Base-by-base conservation (phyloP, 2,888 invertebrate genomes). In the Seladonia tumulorum region DNA sequence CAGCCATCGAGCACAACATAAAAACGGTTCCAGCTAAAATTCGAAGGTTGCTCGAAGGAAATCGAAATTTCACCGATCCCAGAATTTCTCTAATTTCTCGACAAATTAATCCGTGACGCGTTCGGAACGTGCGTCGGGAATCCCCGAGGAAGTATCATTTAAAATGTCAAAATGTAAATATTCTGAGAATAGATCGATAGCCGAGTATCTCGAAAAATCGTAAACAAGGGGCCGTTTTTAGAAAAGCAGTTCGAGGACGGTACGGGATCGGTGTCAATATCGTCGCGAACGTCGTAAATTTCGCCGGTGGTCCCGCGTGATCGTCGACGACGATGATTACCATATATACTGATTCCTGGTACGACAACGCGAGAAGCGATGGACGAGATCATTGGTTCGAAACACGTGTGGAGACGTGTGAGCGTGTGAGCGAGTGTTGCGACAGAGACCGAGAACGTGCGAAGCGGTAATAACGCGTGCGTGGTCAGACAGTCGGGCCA, bases 401-500 rank as follows among this genome's bases (percentile, higher is more conserved):
- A 8, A 22, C 18, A 53, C 53, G 45, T 14, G 45, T 45, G 45
- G 0, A 2, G 2, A 45, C 45, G 45, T 22, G 53, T 53, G 53
- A 22, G 22, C 8, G 22, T 22, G 22, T 72, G 63, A 73, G 77
- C 80, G 71, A 57, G 29, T 39, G 76, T 84, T 79, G 83, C 79
- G 73, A 79, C 72, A 80, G 66, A 79, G 63, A 60, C 45, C 18
- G 66, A 66, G n/a, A 53, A 22, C 53, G 57, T 10, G 71, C 25
- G 35, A n/a, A 85, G 77, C 86, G 82, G 88, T 85, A 86, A 70
- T 88, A 83, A 66, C 45, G 57, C 74, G 76, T 29, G 88, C 73
- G 73, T 57, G 76, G 88, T 89, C 91, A 86, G 91, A 81, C 87
- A 78, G 88, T 53, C 90, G 68, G 91, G 81, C 82, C 82, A 74